phyloP scores from a whole-genome alignment of 2,888 invertebrate species.

The Thera obeliscata region DNA sequence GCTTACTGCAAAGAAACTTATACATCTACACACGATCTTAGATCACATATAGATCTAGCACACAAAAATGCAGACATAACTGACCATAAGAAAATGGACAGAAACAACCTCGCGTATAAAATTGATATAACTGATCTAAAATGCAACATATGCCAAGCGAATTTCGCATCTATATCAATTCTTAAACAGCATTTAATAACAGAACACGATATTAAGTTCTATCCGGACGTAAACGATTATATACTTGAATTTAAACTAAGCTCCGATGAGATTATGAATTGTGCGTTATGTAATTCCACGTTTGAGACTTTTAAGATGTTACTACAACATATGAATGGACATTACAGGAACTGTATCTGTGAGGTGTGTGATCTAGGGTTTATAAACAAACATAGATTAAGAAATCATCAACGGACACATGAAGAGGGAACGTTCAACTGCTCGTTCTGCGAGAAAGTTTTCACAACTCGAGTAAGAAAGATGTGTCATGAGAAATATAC shows the following conservation, averaged over 20 bases:
- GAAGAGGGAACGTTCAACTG: slow-evolving; percentile 69
- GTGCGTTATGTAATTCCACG: slow-evolving; percentile 66
- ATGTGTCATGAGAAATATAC: slow-evolving; percentile 75
- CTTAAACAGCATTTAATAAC: slow-evolving; percentile 64
- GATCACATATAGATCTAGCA: slow-evolving; percentile 51
- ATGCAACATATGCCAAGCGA: slow-evolving; percentile 61
- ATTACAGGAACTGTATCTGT: slow-evolving; percentile 74
- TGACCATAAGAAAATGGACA: slow-evolving; percentile 61
- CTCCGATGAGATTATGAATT: slow-evolving; percentile 59
- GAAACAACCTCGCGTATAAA: slow-evolving; percentile 70
- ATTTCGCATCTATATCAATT: slow-evolving; percentile 51
- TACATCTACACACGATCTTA: slow-evolving; percentile 51
- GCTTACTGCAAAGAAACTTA: slow-evolving; percentile 67
- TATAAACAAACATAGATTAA: slow-evolving; percentile 68
- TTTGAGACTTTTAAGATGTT: slow-evolving; percentile 76
- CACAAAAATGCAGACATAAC: slow-evolving; percentile 57
- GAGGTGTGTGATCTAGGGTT: slow-evolving; percentile 73
- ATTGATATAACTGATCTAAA: slow-evolving; percentile 70
- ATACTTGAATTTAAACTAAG: slow-evolving; percentile 71
- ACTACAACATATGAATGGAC: slow-evolving; percentile 74
- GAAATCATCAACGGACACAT: slow-evolving; percentile 68
- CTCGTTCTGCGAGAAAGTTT: slow-evolving; percentile 69
- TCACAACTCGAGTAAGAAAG: slow-evolving; percentile 63
- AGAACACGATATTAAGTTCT: slow-evolving; percentile 67
- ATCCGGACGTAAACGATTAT: slow-evolving; percentile 65